These are phyloP conservation scores for Propithecus deckenii DNA, from an alignment of 2,797 vertebrate species.

Conservation along the genomic window DNA sequence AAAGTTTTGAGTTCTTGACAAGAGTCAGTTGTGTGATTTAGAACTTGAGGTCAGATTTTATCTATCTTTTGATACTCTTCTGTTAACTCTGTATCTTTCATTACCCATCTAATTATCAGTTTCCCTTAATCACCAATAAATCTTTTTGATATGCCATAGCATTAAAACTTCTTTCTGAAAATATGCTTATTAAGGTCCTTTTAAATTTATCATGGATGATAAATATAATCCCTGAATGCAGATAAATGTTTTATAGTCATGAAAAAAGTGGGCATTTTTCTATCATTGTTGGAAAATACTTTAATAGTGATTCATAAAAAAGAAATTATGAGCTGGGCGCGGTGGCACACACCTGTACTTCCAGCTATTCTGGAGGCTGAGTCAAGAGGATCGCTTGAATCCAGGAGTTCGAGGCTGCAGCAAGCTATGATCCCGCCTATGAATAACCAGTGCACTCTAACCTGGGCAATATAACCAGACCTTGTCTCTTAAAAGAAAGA, in stretches of 20 bases:
- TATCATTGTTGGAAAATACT: not conserved
- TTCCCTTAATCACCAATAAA: not conserved
- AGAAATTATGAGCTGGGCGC: not conserved
- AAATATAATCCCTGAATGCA: not conserved
- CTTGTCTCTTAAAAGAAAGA: not conserved
- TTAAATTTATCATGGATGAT: not conserved
- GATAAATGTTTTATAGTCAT: not conserved
- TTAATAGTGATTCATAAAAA: not conserved
- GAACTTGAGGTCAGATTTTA: not conserved
- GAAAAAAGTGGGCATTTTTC: not conserved
- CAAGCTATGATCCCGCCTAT: not conserved
- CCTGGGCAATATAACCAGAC: not conserved
- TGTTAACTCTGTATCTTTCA: not conserved
- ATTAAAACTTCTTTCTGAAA: conserved; percentile 12
- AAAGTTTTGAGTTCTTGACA: not conserved
- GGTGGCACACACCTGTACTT: not conserved
- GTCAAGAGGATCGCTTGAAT: not conserved
- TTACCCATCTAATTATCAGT: not conserved
- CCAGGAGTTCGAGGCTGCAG: not conserved
- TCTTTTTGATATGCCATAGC: not conserved
- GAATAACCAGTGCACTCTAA: not conserved
- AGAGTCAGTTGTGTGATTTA: not conserved
- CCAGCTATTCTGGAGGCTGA: not conserved
- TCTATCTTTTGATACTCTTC: not conserved
- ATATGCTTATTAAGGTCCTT: not conserved